A percentile compares a stretch with the other conserved stretches of the same genome.
Evolutionary conservation across 2,888 invertebrate genomes (phyloP).

Genomic region (Meghimatium bilineatum): DNA sequence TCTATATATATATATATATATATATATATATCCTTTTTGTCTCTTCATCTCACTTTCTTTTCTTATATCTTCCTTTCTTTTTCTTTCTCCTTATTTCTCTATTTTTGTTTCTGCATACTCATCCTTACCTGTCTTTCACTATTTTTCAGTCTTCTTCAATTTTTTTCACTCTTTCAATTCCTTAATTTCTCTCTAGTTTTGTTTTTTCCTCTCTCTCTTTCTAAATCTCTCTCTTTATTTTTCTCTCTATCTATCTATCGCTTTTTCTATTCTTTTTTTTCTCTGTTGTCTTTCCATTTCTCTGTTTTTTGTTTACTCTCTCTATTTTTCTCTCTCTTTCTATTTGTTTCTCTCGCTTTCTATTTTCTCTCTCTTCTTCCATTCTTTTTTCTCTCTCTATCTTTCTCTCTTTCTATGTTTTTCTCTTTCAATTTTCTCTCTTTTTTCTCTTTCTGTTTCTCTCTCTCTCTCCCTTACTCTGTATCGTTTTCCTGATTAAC

Average conservation of each 20-base stretch:
- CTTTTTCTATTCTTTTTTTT: neutral
- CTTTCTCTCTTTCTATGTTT: neutral
- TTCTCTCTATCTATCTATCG: constrained; percentile 24
- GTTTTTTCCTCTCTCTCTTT: neutral
- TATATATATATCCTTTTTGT: neutral
- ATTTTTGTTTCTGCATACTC: neutral
- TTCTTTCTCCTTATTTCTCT: neutral
- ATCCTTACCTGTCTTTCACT: neutral
- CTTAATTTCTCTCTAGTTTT: neutral
- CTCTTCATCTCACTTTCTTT: neutral
- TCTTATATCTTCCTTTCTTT: neutral
- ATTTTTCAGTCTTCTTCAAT: neutral
- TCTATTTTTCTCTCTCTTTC: too few species aligned
- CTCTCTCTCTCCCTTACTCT: constrained; percentile 25
- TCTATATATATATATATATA: too few species aligned
- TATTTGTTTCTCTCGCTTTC: too few species aligned
- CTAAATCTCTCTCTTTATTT: neutral
- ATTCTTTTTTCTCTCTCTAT: neutral
- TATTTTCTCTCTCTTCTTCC: too few species aligned
- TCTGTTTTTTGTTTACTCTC: neutral
- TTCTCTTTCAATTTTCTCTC: constrained; percentile 25
- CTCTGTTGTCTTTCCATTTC: neutral
- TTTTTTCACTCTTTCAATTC: neutral
- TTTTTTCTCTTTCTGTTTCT: constrained; percentile 42
- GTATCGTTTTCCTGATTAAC: neutral